Evolutionary conservation across 1,140 invertebrate genomes (phyloP), one percentile per base, ranked within the genome.

Genomic region (Aporrectodea caliginosa): DNA sequence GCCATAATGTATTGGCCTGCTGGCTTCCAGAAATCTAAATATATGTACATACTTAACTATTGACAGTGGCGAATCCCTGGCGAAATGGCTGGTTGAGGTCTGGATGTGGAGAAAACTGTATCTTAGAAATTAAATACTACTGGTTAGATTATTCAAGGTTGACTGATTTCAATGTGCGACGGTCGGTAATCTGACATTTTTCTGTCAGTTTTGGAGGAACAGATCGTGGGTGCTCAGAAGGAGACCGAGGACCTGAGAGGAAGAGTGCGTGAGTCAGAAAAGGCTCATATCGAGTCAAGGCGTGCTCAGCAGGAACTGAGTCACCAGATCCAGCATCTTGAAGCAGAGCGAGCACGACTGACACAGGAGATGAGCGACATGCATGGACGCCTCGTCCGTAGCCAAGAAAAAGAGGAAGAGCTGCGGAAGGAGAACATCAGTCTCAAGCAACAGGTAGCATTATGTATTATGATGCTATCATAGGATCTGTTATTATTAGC

Each of bases 361-460:
- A 84, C 83, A 30, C 86, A 88, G 72, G 94, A 87, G 91, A 93
- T 94, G 81, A 93, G 92, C 83, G 94, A 96, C 84, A 86, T 96
- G 27, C 93, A 95, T 86, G 91, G 91, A 31, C 90, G 93, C 82
- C 87, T 96, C 0, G 89, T 92, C 22, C 88, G 90, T 16, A 93
- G 93, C 78, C 94, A 96, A 83, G 90, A 90, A 35, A 90, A 93
- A 75, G 94, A 96, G 84, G 92, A 95, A 90, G 95, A 96, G 74
- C 80, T 84, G 22, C 82, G 87, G 76, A 83, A 85, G 72, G 83
- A 84, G 30, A 85, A 85, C 16, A 87, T 88, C 83, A 87, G 87
- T 68, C 84, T 88, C 32, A 88, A 88, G 82, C 87, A 88, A 80
- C 88, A 87, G 85, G 87, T 87, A 75, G 2, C 22, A 58, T n/a